Conservation (phyloP, 2,888 invertebrate species). For the Apamea epomidion region DNA sequence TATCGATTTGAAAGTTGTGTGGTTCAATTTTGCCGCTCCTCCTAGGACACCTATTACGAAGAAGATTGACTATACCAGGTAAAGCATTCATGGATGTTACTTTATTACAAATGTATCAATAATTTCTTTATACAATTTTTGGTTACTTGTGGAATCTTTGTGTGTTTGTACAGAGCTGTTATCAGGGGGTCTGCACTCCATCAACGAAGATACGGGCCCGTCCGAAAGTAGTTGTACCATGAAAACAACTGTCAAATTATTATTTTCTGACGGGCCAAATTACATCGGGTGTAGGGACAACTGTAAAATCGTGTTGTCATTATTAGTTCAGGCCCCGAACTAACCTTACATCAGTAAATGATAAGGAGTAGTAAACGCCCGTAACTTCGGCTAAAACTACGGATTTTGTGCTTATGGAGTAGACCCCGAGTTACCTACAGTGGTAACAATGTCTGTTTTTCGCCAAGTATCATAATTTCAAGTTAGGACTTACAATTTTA, state of each 20-base stretch:
- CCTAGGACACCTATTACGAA: constrained; percentile 98
- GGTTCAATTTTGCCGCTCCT: constrained; percentile 99
- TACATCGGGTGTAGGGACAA: too few species aligned
- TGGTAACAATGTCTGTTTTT: neutral
- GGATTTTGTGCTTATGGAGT: too few species aligned
- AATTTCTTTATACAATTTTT: neutral
- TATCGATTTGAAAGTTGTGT: constrained; percentile 96
- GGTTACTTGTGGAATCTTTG: neutral
- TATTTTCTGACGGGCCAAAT: too few species aligned
- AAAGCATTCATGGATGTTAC: constrained; percentile 40
- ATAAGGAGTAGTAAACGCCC: too few species aligned
- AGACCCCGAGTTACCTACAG: neutral
- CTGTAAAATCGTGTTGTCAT: too few species aligned
- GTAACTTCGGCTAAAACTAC: too few species aligned
- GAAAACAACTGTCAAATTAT: too few species aligned
- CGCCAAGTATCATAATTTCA: neutral
- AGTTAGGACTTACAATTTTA: neutral
- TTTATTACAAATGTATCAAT: neutral
- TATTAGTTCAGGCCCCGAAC: too few species aligned
- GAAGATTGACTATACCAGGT: constrained; percentile 98
- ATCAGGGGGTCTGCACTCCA: neutral
- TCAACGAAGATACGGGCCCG: too few species aligned
- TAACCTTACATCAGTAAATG: too few species aligned
- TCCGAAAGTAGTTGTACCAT: too few species aligned
- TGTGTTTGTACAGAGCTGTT: neutral